Evolutionary conservation across 1,140 invertebrate species (phyloP), one percentile per base, ranked within the genome.

Genomic region (Trichoplusia ni): DNA sequence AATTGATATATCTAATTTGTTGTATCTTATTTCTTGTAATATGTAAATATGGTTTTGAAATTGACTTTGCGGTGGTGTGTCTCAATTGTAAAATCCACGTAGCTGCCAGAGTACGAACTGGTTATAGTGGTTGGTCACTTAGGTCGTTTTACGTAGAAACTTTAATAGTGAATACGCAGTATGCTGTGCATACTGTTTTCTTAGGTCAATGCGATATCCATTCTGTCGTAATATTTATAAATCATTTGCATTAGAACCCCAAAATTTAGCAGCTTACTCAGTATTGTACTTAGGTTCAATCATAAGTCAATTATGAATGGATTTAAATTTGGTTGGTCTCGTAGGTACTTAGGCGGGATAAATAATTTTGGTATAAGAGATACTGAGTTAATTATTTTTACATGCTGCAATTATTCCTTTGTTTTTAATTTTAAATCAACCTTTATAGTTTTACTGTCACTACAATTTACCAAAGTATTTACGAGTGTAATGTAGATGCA

Each of bases 401-500:
- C 16, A 33, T 35, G 16, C 14, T 51, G 29, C 47, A 35, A 6
- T 31, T 16, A 44, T 23, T 29, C 25, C 23, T 47, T 31, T 35
- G 29, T 35, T 51, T 13, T 51, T 51, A 27, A 51, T 42, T 66
- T 35, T 69, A 69, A 59, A 71, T 47, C 56, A 67, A 65, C 53
- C 59, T 70, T 46, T 46, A 27, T 82, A 82, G 71, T 53, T 77
- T 23, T 84, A 81, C 65, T 72, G 37, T 84, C 78, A 79, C 81
- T 81, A 79, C 71, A 77, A 78, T 81, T 87, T 87, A 85, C 82
- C 84, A 87, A 87, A 87, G 84, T 85, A 79, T 82, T 82, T 42
- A 54, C 51, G 51, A 37, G 16, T 54, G 19, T 53, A 37, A 54
- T 54, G 51, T 54, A 54, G 51, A 38, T 54, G 35, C 31, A 19